phyloP scores from a whole-genome alignment of 2,113 vertebrate species.

The Ahaetulla prasina region DNA sequence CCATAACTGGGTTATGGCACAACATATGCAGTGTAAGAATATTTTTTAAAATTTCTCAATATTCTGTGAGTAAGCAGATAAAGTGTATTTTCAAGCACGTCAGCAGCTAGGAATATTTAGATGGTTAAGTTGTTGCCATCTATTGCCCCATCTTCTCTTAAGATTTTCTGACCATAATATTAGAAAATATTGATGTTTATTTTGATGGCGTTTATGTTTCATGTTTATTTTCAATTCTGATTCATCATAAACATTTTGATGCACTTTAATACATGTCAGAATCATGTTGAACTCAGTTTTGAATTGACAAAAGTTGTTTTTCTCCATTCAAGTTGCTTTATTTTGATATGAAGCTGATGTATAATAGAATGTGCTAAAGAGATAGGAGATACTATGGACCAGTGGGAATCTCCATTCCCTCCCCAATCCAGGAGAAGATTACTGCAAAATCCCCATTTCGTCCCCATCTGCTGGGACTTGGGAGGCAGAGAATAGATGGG shows the following conservation, averaged over 20 bases:
- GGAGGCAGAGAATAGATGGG: too few species aligned
- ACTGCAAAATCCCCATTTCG: too few species aligned
- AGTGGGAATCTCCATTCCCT: too few species aligned
- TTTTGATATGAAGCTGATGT: neutral
- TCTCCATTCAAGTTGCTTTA: neutral
- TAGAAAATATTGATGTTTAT: neutral
- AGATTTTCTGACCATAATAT: neutral
- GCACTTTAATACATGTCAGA: neutral
- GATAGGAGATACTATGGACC: neutral
- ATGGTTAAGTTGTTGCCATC: neutral
- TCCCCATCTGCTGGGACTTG: too few species aligned
- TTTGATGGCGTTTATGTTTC: neutral
- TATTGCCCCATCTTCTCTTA: neutral
- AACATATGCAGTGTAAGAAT: slow-evolving; percentile 96
- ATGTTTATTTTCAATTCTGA: neutral
- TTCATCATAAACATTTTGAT: neutral
- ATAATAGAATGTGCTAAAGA: neutral
- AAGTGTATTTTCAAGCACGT: neutral
- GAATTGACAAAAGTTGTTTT: neutral
- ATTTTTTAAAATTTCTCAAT: slow-evolving; percentile 10
- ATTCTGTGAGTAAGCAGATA: neutral
- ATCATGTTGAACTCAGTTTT: neutral
- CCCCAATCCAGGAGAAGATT: too few species aligned
- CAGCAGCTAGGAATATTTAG: neutral
- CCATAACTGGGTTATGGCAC: slow-evolving; percentile 99